These are phyloP conservation scores for Phocides pigmalion DNA, from an alignment of 1,140 invertebrate genomes.

Conservation along the genomic window DNA sequence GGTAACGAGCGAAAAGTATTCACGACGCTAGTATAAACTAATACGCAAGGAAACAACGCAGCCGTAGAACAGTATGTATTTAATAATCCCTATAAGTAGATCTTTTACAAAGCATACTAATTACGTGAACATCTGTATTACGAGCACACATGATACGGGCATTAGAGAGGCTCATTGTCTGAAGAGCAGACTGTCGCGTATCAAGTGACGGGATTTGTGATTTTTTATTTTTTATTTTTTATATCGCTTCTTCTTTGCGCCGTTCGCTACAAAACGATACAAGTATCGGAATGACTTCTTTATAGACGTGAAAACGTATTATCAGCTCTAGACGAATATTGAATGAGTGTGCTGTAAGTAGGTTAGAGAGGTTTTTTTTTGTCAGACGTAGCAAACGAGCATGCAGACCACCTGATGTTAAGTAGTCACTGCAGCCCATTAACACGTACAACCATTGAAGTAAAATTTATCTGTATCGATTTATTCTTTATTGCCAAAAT, in stretches of 20 bases:
- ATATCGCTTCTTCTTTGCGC: conserved; percentile 23
- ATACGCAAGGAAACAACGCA: too few relatives aligned
- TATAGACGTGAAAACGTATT: conserved; percentile 8
- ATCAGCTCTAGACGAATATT: too few relatives aligned
- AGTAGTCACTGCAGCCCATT: too few relatives aligned
- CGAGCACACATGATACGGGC: conserved; percentile 56
- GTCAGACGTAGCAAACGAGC: too few relatives aligned
- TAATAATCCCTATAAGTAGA: not conserved
- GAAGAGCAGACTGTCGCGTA: conserved; percentile 67
- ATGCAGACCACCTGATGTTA: too few relatives aligned
- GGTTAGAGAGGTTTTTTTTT: too few relatives aligned
- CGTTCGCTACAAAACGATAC: not conserved
- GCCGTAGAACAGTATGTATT: not conserved
- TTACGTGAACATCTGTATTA: conserved; percentile 51
- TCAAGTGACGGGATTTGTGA: conserved; percentile 71
- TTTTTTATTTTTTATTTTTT: conserved; percentile 61
- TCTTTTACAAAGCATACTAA: conserved; percentile 35
- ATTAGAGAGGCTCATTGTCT: conserved; percentile 69
- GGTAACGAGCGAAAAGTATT: too few relatives aligned
- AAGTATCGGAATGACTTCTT: conserved; percentile 8
- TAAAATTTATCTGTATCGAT: too few relatives aligned
- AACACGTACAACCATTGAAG: too few relatives aligned
- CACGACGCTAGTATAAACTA: too few relatives aligned
- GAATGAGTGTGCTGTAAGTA: too few relatives aligned
- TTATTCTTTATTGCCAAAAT: too few relatives aligned